Evolutionary conservation across 1,140 invertebrate genomes (phyloP), one percentile per base, ranked within the genome.

Genomic region (Papilio xuthus): DNA sequence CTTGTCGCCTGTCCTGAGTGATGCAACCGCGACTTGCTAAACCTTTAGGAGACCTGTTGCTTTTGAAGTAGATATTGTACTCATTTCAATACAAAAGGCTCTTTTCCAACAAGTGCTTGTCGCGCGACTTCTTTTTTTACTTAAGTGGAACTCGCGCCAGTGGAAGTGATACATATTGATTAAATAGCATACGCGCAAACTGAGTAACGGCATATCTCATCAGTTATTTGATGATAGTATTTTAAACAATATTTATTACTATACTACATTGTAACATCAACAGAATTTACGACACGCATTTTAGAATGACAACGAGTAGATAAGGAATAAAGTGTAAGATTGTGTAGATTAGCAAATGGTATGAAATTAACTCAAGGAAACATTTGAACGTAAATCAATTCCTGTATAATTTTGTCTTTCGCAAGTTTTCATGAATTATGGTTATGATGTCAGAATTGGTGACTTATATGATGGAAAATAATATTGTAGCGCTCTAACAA

Each of bases 381-480:
- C 41, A 73, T 47, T 73, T 26, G 12, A 73, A 73, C 42, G 23
- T 73, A 73, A 73, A 73, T 73, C 71, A 73, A 73, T 47, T 73
- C 42, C n/a, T 13, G 44, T 73, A 47, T 73, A 73, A 73, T 73
- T 73, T 73, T 73, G 20, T 47, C 42, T 44, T 50, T 44, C 44
- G 13, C 71, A 73, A 73, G 44, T 73, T 73, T 73, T 73, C 71
- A 73, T 73, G 26, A 73, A 28, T 73, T 73, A 42, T 73, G 71
- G 20, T 28, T 47, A 50, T 47, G 71, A 73, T 73, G 71, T 47
- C 44, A 50, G 71, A 12, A n/a, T 73, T 42, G 26, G 41, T 73
- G 41, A 44, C 42, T 44, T 72, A 72, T 72, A 10, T 72, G 12
- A 18, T 47, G 42, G 23, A 73, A 47, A 73, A 73, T 47, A 73